These are phyloP conservation scores for Cyrtorhinus lividipennis DNA, from an alignment of 1,140 invertebrate species.

Conservation along the genomic window DNA sequence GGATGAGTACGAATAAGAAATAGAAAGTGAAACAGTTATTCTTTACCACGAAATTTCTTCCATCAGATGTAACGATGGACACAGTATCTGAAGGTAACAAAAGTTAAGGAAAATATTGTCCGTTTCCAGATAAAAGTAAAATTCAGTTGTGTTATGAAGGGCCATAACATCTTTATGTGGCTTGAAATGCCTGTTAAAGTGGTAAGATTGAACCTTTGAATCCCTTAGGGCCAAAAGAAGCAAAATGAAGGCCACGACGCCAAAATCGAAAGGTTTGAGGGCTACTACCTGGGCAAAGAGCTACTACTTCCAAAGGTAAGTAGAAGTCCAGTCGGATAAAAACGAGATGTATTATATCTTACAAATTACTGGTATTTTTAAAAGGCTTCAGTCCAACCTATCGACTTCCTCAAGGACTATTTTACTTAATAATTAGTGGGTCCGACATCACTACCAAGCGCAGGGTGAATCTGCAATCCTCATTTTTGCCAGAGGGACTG, in stretches of 20 bases:
- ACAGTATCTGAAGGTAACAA: conserved; percentile 53
- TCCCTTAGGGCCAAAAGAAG: background rate
- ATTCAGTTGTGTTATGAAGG: background rate
- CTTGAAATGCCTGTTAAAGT: background rate
- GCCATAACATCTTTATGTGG: background rate
- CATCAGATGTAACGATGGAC: conserved; percentile 87
- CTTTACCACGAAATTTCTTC: conserved; percentile 86
- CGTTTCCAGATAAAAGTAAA: background rate
- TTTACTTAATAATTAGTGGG: too few species aligned
- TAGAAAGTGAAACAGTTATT: conserved; percentile 13
- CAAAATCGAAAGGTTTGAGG: background rate
- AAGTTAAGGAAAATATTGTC: conserved; percentile 30
- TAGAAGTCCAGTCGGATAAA: too few species aligned
- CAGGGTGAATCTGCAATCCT: too few species aligned
- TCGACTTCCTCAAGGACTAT: too few species aligned
- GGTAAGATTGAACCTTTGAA: background rate
- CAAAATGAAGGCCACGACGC: background rate
- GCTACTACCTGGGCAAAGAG: too few species aligned
- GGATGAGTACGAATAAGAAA: too few species aligned
- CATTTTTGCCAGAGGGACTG: background rate
- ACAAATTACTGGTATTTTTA: too few species aligned
- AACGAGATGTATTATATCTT: too few species aligned
- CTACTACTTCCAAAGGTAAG: too few species aligned
- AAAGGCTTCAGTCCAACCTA: too few species aligned
- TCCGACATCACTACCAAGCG: too few species aligned